Evolutionary conservation across 2,797 vertebrate species (phyloP).

Genomic region (Silurus lanzhouensis): DNA sequence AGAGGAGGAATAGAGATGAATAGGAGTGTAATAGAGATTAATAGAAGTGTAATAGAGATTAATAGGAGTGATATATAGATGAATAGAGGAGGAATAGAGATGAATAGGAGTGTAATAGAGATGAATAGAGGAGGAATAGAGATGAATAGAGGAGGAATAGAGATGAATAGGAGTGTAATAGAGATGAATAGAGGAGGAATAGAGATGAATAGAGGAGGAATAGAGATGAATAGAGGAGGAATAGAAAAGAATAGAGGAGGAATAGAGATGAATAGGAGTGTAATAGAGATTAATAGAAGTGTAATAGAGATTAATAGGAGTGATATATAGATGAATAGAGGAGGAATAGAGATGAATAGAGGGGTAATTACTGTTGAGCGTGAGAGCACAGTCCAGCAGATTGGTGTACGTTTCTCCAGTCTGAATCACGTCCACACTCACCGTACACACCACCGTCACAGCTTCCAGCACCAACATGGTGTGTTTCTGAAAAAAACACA

Average conservation of each 20-base stretch:
- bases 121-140: background rate
- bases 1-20: too few species aligned
- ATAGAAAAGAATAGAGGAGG: background rate
- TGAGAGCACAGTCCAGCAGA: constrained; percentile 78
- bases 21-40: too few species aligned
- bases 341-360: background rate
- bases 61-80: background rate
- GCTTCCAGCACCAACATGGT: constrained; percentile 79
- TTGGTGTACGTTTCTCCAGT: constrained; percentile 74
- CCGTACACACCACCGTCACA: constrained; percentile 76
- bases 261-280: background rate
- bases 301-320: too few species aligned
- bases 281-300: too few species aligned
- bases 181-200: background rate
- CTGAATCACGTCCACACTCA: constrained; percentile 81
- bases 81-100: background rate
- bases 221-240: background rate
- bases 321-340: background rate
- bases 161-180: background rate
- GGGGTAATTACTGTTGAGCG: constrained; percentile 79
- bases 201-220: background rate
- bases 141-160: background rate
- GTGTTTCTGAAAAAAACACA: constrained; percentile 61
- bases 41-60: background rate
- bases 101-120: background rate